A percentile compares a stretch with the other conserved stretches of the same genome.
These are phyloP conservation scores for Benthosema pterotum DNA, from an alignment of 2,797 vertebrate genomes.

Conservation along the genomic window DNA sequence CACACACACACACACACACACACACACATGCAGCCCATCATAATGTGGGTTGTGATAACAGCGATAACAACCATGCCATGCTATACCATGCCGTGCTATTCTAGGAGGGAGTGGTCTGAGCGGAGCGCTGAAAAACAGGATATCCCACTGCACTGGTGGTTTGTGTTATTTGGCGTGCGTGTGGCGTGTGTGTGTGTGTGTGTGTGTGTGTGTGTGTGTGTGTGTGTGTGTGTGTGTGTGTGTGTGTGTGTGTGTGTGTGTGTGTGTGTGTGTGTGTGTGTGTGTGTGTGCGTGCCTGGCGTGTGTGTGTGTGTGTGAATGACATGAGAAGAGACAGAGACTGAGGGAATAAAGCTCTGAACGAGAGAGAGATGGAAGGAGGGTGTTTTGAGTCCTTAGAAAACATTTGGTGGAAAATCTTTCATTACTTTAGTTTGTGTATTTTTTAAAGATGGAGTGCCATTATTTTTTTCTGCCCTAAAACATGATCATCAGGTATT, in stretches of 20 bases:
- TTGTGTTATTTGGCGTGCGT: slow-evolving; percentile 38
- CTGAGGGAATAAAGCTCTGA: background rate
- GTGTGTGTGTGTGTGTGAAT: background rate
- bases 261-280: no score
- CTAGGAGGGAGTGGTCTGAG: slow-evolving; percentile 63
- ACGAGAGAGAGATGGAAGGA: background rate
- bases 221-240: background rate
- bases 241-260: background rate
- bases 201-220: no score
- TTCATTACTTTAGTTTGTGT: background rate
- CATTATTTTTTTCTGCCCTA: no score
- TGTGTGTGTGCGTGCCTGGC: no score
- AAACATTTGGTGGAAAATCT: slow-evolving; percentile 15
- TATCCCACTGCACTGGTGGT: slow-evolving; percentile 63
- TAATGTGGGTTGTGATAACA: slow-evolving; percentile 59
- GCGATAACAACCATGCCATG: slow-evolving; percentile 59
- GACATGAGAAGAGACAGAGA: background rate
- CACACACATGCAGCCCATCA: slow-evolving; percentile 47
- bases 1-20: no score
- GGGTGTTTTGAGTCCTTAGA: background rate
- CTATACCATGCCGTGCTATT: slow-evolving; percentile 66
- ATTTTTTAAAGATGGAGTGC: no score
- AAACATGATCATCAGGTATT: no score
- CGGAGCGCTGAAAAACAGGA: slow-evolving; percentile 75
- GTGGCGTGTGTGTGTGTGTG: background rate